Percentiles rank a stretch among this genome's conserved stretches.
These are phyloP conservation scores for Ricordea florida DNA, from an alignment of 92 coral and sea anemone genomes.

Conservation along the genomic window DNA sequence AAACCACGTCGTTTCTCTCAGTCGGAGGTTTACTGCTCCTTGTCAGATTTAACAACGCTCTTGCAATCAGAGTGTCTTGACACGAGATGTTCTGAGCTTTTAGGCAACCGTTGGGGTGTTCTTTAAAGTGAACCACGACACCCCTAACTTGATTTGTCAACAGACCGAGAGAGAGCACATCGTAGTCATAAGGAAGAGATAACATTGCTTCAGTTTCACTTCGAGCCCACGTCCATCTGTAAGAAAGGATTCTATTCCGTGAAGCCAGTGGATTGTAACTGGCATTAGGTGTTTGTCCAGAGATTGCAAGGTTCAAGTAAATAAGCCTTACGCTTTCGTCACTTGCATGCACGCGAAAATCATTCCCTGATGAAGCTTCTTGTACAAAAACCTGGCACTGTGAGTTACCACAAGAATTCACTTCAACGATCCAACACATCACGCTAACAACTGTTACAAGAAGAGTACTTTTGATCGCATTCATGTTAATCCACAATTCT, in stretches of 20 bases:
- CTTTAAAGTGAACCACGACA: slow-evolving; percentile 11
- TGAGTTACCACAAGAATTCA: background rate
- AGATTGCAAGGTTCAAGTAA: slow-evolving; percentile 17
- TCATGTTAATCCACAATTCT: background rate
- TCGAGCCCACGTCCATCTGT: slow-evolving; percentile 52
- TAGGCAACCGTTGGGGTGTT: slow-evolving; percentile 11
- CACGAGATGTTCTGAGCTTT: slow-evolving; percentile 19
- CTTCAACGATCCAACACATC: background rate
- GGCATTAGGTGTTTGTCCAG: background rate
- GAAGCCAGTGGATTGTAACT: slow-evolving; percentile 24
- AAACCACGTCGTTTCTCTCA: slow-evolving; percentile 31
- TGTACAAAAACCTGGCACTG: slow-evolving; percentile 4
- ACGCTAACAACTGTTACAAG: background rate
- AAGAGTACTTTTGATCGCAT: background rate
- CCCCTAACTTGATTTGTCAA: slow-evolving; percentile 37
- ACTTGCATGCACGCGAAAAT: slow-evolving; percentile 12
- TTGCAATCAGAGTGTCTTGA: slow-evolving; percentile 24
- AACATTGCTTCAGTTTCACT: slow-evolving; percentile 37
- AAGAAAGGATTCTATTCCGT: slow-evolving; percentile 31
- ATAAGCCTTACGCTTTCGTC: slow-evolving; percentile 50
- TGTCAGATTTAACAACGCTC: slow-evolving; percentile 28
- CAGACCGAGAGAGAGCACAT: slow-evolving; percentile 54
- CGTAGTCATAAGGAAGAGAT: slow-evolving; percentile 41
- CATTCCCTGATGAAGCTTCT: background rate
- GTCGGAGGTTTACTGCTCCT: background rate